These are phyloP conservation scores for Taxidea taxus DNA, from an alignment of 2,113 vertebrate genomes.

Conservation along the genomic window DNA sequence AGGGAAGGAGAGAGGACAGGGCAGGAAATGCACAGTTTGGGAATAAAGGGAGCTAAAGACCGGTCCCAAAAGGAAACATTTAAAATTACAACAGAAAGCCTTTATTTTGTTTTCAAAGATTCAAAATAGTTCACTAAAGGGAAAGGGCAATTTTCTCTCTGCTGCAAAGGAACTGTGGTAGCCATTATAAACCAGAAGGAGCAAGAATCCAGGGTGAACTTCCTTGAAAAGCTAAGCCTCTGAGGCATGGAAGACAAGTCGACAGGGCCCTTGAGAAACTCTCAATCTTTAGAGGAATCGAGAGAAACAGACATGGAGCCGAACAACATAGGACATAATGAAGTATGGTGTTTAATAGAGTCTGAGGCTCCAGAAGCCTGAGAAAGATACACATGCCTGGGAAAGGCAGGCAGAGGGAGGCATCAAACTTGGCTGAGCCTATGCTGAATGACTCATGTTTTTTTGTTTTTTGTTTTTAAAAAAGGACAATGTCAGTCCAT, in stretches of 20 bases:
- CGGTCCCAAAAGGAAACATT: neutral
- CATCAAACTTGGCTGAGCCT: neutral
- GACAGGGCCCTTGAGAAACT: neutral
- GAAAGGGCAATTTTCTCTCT: neutral
- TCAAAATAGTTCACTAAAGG: neutral
- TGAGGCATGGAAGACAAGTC: neutral
- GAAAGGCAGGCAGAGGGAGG: neutral
- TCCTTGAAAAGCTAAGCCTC: neutral
- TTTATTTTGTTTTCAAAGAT: neutral
- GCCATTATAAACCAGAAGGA: neutral
- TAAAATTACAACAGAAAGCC: slow-evolving; percentile 1
- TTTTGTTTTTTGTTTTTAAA: neutral
- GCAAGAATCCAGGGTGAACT: neutral
- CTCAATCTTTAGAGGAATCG: neutral
- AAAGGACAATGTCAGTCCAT: neutral
- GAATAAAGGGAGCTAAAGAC: neutral
- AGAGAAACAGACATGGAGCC: neutral
- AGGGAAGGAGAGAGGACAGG: neutral
- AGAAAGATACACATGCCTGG: neutral
- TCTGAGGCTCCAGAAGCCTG: neutral
- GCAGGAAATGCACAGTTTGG: neutral
- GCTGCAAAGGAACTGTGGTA: neutral
- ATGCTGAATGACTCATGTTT: neutral
- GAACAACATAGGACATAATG: neutral
- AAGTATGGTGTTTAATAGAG: neutral